phyloP scores from a whole-genome alignment of 2,888 invertebrate species.

The Leptarthrus brevirostris region DNA sequence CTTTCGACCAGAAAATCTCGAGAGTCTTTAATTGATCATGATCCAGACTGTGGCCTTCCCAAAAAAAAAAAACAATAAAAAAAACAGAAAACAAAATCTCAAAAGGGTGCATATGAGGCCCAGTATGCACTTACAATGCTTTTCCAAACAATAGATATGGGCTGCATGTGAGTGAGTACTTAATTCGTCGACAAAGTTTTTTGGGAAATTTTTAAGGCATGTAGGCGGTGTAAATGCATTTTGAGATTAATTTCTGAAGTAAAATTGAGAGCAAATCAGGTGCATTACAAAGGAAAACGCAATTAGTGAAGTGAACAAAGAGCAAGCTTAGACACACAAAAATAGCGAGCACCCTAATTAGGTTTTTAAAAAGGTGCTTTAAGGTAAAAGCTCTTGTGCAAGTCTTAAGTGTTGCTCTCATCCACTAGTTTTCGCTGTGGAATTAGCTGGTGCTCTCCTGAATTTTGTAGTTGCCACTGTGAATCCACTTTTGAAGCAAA shows the following conservation, averaged over 20 bases:
- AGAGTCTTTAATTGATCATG: slow-evolving; percentile 15
- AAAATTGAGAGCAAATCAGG: background rate
- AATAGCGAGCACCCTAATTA: background rate
- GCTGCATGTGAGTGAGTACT: background rate
- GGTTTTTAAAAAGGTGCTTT: slow-evolving; percentile 3
- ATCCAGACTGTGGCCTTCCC: background rate
- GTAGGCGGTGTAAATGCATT: background rate
- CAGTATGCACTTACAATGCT: background rate
- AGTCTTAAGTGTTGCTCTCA: background rate
- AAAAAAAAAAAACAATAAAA: no score
- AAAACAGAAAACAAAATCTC: no score
- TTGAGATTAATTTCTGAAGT: background rate
- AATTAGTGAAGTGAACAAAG: background rate
- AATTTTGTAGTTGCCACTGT: slow-evolving; percentile 6
- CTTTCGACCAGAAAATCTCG: background rate
- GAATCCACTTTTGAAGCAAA: background rate
- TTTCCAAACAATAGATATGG: background rate
- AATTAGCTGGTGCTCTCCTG: background rate
- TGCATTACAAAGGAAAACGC: background rate
- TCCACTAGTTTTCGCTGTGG: no score
- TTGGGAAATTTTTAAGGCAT: background rate
- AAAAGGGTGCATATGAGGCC: slow-evolving; percentile 1
- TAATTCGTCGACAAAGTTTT: slow-evolving; percentile 31
- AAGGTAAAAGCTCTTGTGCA: background rate
- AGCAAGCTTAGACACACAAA: background rate